phyloP scores from a whole-genome alignment of 2,888 invertebrate species.

The Agriopis leucophaearia region DNA sequence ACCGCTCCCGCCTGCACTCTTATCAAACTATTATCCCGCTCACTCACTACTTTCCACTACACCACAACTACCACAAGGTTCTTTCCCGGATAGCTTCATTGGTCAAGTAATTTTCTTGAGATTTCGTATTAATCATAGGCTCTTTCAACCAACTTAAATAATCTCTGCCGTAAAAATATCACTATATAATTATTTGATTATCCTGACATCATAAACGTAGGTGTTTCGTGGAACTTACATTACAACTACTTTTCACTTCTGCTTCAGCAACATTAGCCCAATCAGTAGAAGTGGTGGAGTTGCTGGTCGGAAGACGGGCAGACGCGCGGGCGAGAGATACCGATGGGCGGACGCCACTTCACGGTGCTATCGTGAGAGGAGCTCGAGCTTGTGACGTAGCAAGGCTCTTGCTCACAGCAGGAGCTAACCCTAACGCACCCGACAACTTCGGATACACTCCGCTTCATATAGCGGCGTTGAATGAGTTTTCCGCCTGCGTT shows the following conservation, averaged over 20 bases:
- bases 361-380: conserved; percentile 93
- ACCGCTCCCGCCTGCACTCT: no score
- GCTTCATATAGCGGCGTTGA: conserved; percentile 93
- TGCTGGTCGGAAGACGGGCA: conserved; percentile 89
- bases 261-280: conserved; percentile 91
- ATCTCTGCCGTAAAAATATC: no score
- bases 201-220: no score
- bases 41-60: no score
- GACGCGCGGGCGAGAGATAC: conserved; percentile 89
- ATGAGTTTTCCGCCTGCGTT: conserved; percentile 93
- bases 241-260: not conserved
- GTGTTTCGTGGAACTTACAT: no score
- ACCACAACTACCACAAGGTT: no score
- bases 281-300: conserved; percentile 91
- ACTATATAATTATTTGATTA: no score
- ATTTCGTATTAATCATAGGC: no score
- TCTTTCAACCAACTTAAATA: no score
- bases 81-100: no score
- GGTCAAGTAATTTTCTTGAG: no score
- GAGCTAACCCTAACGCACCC: conserved; percentile 91
- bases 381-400: conserved; percentile 91
- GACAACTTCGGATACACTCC: conserved; percentile 95
- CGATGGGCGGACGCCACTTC: conserved; percentile 92
- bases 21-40: no score
- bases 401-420: conserved; percentile 87